phyloP scores from a whole-genome alignment of 2,113 vertebrate genomes.

The Thunnus maccoyii region DNA sequence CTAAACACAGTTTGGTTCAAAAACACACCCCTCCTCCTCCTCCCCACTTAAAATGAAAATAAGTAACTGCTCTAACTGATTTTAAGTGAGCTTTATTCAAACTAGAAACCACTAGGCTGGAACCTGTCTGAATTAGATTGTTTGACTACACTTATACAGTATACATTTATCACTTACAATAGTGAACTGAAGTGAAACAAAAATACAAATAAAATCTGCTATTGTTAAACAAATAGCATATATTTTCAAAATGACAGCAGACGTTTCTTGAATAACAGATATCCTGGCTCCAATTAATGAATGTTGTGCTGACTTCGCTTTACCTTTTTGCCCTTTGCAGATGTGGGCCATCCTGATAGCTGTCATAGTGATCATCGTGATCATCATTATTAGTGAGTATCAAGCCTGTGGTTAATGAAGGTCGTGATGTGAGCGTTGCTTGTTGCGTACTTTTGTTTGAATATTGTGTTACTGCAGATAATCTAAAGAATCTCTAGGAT shows the following conservation, averaged over 20 bases:
- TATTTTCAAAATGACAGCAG: background rate
- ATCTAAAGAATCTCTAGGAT: background rate
- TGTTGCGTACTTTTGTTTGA: background rate
- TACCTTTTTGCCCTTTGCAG: constrained; percentile 75
- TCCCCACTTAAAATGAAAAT: background rate
- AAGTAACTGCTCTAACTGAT: background rate
- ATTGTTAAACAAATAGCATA: background rate
- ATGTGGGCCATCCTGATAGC: constrained; percentile 97
- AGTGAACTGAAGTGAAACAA: background rate
- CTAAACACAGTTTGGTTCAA: constrained; percentile 5
- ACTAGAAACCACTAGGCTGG: background rate
- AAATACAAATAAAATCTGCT: background rate
- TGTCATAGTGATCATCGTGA: constrained; percentile 89
- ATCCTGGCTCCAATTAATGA: background rate
- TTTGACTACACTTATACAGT: background rate
- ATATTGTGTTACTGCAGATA: background rate
- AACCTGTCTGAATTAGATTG: background rate
- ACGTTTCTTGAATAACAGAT: background rate
- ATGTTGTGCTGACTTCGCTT: background rate
- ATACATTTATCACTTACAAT: background rate
- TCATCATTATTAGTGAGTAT: constrained; percentile 95
- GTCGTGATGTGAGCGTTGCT: background rate
- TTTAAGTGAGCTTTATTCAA: background rate
- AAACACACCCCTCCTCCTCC: background rate
- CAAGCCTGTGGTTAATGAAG: background rate